These are phyloP conservation scores for Odontocolon sp. DNA, from an alignment of 2,888 invertebrate species.

Conservation along the genomic window DNA sequence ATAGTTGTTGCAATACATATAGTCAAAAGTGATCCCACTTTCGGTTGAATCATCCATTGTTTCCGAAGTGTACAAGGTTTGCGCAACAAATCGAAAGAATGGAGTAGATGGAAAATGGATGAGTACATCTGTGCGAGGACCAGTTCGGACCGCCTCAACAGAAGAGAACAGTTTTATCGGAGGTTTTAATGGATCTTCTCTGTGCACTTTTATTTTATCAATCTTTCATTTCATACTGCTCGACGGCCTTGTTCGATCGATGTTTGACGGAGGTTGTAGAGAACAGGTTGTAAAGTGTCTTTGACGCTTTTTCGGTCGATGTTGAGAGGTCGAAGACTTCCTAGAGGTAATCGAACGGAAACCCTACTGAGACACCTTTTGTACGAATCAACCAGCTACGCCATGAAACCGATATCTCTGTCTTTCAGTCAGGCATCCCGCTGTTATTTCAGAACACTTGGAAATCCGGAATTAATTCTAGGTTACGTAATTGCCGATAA, in stretches of 20 bases:
- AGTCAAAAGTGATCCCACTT: no score
- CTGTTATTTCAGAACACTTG: background rate
- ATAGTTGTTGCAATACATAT: background rate
- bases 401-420: background rate
- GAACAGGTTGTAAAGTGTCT: constrained; percentile 16
- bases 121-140: constrained; percentile 3
- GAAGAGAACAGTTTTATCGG: background rate
- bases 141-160: background rate
- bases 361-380: background rate
- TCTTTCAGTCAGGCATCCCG: background rate
- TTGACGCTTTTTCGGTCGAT: constrained; percentile 4
- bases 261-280: background rate
- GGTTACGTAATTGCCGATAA: background rate
- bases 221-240: no score
- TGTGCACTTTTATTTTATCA: background rate
- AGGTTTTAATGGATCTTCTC: constrained; percentile 14
- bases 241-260: background rate
- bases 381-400: background rate
- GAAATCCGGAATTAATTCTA: background rate
- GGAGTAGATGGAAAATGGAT: no score
- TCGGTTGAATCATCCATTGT: no score
- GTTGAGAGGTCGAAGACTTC: background rate
- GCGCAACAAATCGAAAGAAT: no score
- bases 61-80: no score
- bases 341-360: background rate